Evolutionary conservation across 1,140 invertebrate species (phyloP).

Genomic region (Plectrocnemia conspersa): DNA sequence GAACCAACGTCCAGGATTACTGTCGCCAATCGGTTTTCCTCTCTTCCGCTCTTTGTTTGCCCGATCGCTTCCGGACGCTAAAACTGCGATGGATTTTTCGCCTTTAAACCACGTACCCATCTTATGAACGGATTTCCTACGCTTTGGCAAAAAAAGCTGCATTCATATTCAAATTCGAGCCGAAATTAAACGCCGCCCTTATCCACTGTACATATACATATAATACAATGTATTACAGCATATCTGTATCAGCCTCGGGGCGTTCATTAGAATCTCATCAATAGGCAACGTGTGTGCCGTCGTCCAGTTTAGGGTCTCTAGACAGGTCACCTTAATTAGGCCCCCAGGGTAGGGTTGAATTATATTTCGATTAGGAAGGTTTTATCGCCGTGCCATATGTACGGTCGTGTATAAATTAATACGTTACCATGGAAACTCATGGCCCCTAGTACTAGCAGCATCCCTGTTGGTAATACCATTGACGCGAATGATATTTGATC

Average conservation of each 20-base stretch:
- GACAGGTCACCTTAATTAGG: constrained; percentile 26
- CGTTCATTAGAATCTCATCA: constrained; percentile 24
- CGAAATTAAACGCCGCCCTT: not conserved
- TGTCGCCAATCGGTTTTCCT: constrained; percentile 10
- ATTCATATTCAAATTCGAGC: not conserved
- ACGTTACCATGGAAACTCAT: no score
- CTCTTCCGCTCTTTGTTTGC: not conserved
- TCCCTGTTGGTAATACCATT: no score
- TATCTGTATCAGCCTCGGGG: not conserved
- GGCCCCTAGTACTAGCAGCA: no score
- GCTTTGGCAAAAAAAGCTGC: no score
- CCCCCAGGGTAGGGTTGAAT: constrained; percentile 7
- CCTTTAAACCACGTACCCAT: no score
- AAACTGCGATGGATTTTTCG: no score
- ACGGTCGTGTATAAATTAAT: constrained; percentile 26
- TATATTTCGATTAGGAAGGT: constrained; percentile 29
- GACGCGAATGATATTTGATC: no score
- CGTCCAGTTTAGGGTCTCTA: no score
- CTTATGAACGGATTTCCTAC: no score
- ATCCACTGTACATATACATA: no score
- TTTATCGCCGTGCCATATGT: constrained; percentile 27
- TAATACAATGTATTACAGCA: no score
- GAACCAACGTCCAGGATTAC: constrained; percentile 18
- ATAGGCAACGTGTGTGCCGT: constrained; percentile 15
- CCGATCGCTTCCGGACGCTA: no score